Conservation (phyloP, 2,888 invertebrate species). For the Boloria euphrosyne region DNA sequence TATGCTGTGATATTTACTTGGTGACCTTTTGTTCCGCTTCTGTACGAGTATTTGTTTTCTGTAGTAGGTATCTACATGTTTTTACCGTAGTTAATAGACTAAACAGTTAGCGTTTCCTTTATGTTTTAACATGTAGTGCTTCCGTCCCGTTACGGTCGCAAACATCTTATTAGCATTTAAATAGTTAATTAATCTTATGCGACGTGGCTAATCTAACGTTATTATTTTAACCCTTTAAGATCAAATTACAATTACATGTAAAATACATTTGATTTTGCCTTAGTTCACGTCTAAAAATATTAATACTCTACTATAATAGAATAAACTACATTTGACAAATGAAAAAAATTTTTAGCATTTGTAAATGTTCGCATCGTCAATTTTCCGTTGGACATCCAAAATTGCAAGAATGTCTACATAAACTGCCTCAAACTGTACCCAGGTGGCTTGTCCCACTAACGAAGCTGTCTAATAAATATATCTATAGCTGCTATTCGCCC, state of each 20-base stretch:
- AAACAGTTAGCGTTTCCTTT: slow-evolving; percentile 1
- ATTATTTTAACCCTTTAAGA: slow-evolving; percentile 23
- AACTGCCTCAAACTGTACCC: neutral
- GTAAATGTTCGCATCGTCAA: neutral
- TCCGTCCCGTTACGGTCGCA: slow-evolving; percentile 7
- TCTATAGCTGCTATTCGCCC: too few relatives aligned
- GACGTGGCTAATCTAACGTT: slow-evolving; percentile 24
- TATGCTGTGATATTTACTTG: too few relatives aligned
- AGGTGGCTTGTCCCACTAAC: neutral
- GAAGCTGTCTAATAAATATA: neutral
- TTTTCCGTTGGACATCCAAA: neutral
- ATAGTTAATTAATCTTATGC: slow-evolving; percentile 27
- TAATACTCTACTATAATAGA: too few relatives aligned
- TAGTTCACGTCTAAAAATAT: too few relatives aligned
- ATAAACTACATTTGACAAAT: too few relatives aligned
- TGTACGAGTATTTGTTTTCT: neutral
- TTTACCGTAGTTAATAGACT: slow-evolving; percentile 3
- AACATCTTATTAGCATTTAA: slow-evolving; percentile 27
- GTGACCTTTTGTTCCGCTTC: too few relatives aligned
- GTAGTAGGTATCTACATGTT: neutral
- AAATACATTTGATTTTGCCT: too few relatives aligned
- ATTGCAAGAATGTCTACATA: neutral
- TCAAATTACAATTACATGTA: slow-evolving; percentile 5
- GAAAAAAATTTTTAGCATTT: too few relatives aligned
- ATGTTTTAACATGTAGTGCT: slow-evolving; percentile 1